Base-by-base conservation (phyloP, 2,888 invertebrate species). In the Adela reaumurella region DNA sequence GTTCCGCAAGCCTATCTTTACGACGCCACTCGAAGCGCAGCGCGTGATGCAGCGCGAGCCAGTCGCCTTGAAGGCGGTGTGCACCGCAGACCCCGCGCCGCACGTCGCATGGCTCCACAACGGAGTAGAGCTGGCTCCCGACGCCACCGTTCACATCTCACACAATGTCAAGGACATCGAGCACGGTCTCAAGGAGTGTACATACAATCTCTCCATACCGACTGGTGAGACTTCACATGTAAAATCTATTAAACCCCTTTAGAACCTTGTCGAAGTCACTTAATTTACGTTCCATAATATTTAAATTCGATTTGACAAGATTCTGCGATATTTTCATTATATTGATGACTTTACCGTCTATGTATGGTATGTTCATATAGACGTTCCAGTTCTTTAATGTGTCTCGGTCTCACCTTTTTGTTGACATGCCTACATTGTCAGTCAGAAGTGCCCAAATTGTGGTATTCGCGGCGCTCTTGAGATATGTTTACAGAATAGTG, bases 11-110 rank as follows among this genome's bases (percentile, higher is more conserved):
- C 93, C 94, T 0, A 87, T 87, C 60, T 79, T 93, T 58, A 86
- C 83, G 6, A 71, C 81, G 47, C 87, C 87, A 0, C 67, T 93
- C 11, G 72, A 82, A 55, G 88, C 91, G 44, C 82, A 84, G 51
- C 84, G 85, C n/a, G 84, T 87, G 24, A 81, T 86, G 54, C 88
- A 90, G 60, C 84, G 86, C 41, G 83, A 86, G 44, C 82, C 85
- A 0, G 86, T 86, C 2, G 81, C 81, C 0, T 71, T 92, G 57
- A 81, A 84, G 45, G 88, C 90, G 1, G 83, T 90, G 17, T 86
- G 96, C 58, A 87, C 90, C 24, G 97, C 94, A 6, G 93, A 95
- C 74, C 97, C 97, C 1, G 81, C 86, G 53, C 97, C 97, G 0
- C 90, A 93, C 56, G 85, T 93, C 45, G 83, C 86, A 51, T 97